Conservation (phyloP, 2,113 vertebrate genomes). For the Ardeotis arabs region DNA sequence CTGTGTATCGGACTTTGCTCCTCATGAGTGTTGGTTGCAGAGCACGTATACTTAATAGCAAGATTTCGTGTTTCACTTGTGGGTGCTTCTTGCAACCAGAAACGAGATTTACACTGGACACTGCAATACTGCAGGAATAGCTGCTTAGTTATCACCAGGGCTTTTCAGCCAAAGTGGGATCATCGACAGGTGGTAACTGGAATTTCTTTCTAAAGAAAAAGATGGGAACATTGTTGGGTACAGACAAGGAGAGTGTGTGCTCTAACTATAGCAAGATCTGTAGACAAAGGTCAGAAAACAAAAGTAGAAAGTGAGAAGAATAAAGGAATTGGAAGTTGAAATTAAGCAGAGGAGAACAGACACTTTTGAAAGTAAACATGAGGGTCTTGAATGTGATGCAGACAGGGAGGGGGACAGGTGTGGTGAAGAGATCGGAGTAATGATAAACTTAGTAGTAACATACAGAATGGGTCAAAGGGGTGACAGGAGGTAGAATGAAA, state of each 20-base stretch:
- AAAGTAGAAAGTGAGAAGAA: constrained; percentile 19
- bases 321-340: constrained; percentile 19
- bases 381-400: neutral
- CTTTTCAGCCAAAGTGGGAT: neutral
- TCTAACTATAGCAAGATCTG: neutral
- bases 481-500: neutral
- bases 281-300: constrained; percentile 12
- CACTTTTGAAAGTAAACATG: neutral
- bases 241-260: neutral
- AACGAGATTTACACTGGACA: neutral
- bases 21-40: neutral
- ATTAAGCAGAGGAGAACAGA: constrained; percentile 46
- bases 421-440: neutral
- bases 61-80: neutral
- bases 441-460: neutral
- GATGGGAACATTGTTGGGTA: neutral
- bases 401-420: neutral
- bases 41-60: neutral
- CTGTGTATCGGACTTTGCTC: rapidly evolving
- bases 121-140: neutral
- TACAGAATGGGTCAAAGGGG: neutral
- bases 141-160: neutral
- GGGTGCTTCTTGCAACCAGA: neutral
- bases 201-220: constrained; percentile 13
- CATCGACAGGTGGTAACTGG: neutral